Conservation (phyloP, 2,888 invertebrate species). For the Bimastos eiseni region DNA sequence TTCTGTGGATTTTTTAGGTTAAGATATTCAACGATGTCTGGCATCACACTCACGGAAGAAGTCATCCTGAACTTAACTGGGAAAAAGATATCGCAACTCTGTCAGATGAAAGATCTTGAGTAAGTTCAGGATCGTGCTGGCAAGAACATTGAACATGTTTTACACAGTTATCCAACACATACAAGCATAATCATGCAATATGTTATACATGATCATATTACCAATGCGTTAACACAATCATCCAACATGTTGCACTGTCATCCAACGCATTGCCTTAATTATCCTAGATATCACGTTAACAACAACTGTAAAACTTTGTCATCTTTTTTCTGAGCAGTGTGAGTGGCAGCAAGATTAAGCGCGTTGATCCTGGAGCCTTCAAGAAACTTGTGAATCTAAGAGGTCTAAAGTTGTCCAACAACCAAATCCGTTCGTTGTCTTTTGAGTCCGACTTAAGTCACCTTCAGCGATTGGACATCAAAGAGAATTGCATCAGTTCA, state of each 20-base stretch:
- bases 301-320: background rate
- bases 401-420: constrained; percentile 34
- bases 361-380: constrained; percentile 23
- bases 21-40: constrained; percentile 21
- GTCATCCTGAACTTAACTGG: constrained; percentile 23
- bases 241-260: background rate
- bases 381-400: constrained; percentile 21
- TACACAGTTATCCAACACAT: background rate
- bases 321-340: constrained; percentile 19
- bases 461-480: constrained; percentile 29
- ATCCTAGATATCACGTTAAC: background rate
- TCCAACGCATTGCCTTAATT: no score
- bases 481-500: constrained; percentile 33
- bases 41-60: constrained; percentile 29
- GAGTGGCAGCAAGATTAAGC: constrained; percentile 33
- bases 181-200: background rate
- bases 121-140: constrained; percentile 7
- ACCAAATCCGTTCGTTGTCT: constrained; percentile 24
- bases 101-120: constrained; percentile 29
- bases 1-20: background rate
- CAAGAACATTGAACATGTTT: background rate
- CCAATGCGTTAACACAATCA: no score
- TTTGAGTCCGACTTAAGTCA: constrained; percentile 16
- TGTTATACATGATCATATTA: no score
- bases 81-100: constrained; percentile 7